Percentiles rank a stretch among this genome's conserved stretches.
Evolutionary conservation across 2,888 invertebrate species (phyloP).

Genomic region (Melolontha melolontha): DNA sequence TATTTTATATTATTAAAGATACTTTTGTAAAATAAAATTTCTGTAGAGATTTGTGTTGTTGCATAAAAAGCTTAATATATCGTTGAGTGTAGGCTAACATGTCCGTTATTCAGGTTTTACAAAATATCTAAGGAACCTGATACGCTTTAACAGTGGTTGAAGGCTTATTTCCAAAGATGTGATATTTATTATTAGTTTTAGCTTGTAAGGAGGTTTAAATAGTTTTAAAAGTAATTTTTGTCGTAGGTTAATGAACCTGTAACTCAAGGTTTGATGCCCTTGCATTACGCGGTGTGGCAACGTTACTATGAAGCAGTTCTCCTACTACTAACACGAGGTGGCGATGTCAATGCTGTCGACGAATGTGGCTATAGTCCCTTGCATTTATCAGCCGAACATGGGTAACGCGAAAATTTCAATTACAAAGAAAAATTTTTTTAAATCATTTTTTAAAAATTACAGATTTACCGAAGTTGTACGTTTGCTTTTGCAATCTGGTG

Average conservation of each 20-base stretch:
- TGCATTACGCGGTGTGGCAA: conserved; percentile 95
- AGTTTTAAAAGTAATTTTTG: conserved; percentile 31
- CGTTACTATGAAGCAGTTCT: conserved; percentile 84
- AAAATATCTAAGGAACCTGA: no score
- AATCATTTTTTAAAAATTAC: conserved; percentile 51
- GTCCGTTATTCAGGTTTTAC: no score
- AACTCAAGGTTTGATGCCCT: conserved; percentile 86
- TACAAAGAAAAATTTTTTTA: not conserved
- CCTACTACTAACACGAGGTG: conserved; percentile 83
- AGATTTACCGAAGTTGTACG: conserved; percentile 78
- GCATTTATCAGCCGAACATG: conserved; percentile 91
- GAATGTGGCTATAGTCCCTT: conserved; percentile 93
- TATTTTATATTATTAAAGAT: no score
- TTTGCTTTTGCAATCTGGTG: conserved; percentile 80
- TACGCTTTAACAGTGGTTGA: no score
- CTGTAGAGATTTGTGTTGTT: no score
- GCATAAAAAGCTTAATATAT: no score
- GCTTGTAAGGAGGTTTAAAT: no score
- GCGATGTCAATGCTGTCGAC: conserved; percentile 85
- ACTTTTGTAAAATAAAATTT: no score
- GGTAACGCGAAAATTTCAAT: conserved; percentile 65
- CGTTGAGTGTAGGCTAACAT: no score
- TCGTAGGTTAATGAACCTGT: conserved; percentile 78
- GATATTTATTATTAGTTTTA: no score
- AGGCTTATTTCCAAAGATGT: no score